Conservation (phyloP, 2,113 vertebrate genomes). For the Saguinus midas region DNA sequence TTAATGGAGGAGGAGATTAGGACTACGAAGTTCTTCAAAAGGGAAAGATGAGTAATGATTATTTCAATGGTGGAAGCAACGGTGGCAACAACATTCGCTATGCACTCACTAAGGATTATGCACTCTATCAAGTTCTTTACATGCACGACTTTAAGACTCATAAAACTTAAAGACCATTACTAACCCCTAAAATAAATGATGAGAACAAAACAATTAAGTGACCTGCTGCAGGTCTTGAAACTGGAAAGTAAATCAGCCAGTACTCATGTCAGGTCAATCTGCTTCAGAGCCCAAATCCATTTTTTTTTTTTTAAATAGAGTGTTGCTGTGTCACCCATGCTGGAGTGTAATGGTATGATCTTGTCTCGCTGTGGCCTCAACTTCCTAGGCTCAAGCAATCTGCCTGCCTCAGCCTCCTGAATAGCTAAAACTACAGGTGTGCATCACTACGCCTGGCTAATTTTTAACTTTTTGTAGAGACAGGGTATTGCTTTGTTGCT, state of each 20-base stretch:
- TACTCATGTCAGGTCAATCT: background rate
- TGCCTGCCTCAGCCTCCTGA: no score
- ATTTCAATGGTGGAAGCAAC: background rate
- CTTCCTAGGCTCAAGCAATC: no score
- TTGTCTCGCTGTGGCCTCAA: no score
- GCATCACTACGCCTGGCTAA: no score
- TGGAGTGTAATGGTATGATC: no score
- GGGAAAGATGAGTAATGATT: background rate
- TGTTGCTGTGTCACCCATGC: no score
- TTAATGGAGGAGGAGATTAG: background rate
- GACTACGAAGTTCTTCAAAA: background rate
- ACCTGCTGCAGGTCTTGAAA: background rate
- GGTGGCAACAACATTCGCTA: background rate
- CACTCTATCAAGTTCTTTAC: background rate
- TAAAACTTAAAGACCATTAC: conserved; percentile 30
- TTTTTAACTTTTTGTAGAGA: no score
- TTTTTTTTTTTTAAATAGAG: background rate
- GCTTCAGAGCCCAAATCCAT: conserved; percentile 1
- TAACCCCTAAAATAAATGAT: background rate
- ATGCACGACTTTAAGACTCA: background rate
- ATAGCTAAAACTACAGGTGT: no score
- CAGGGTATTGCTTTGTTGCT: no score
- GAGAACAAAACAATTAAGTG: background rate
- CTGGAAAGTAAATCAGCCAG: background rate
- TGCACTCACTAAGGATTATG: background rate